Evolutionary conservation across 2,888 invertebrate genomes (phyloP).

Genomic region (Caenorhabditis japonica): DNA sequence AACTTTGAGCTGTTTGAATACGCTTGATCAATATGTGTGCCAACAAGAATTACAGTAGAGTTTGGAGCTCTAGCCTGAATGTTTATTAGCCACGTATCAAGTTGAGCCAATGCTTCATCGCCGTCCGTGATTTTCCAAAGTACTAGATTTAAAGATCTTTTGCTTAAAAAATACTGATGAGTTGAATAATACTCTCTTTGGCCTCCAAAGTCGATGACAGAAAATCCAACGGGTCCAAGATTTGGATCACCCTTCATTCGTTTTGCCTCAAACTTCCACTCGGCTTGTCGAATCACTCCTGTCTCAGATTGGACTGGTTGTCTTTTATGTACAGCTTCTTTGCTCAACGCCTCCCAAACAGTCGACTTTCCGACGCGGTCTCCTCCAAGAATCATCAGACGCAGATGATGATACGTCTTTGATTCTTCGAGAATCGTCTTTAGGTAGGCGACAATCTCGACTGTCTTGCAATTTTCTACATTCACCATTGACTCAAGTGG

Average conservation of each 20-base stretch:
- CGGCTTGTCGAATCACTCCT: conserved; percentile 89
- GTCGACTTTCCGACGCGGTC: conserved; percentile 85
- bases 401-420: conserved; percentile 92
- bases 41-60: conserved; percentile 94
- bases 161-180: conserved; percentile 97
- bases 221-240: conserved; percentile 85
- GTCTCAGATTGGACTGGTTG: conserved; percentile 45
- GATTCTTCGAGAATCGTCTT: conserved; percentile 84
- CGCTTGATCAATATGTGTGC: conserved; percentile 89
- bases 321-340: conserved; percentile 58
- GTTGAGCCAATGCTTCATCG: conserved; percentile 88
- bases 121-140: conserved; percentile 95
- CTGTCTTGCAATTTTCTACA: conserved; percentile 91
- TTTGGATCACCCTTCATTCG: conserved; percentile 78
- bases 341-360: conserved; percentile 57
- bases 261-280: conserved; percentile 87
- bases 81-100: conserved; percentile 95
- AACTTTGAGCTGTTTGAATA: conserved; percentile 80
- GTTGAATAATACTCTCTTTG: conserved; percentile 96
- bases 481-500: conserved; percentile 91
- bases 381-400: conserved; percentile 82
- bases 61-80: conserved; percentile 95
- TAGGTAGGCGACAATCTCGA: conserved; percentile 91
- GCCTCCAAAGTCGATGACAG: conserved; percentile 99
- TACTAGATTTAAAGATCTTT: conserved; percentile 92